Base-by-base conservation (phyloP, 2,797 vertebrate genomes). In the Peromyscus melanophrys region DNA sequence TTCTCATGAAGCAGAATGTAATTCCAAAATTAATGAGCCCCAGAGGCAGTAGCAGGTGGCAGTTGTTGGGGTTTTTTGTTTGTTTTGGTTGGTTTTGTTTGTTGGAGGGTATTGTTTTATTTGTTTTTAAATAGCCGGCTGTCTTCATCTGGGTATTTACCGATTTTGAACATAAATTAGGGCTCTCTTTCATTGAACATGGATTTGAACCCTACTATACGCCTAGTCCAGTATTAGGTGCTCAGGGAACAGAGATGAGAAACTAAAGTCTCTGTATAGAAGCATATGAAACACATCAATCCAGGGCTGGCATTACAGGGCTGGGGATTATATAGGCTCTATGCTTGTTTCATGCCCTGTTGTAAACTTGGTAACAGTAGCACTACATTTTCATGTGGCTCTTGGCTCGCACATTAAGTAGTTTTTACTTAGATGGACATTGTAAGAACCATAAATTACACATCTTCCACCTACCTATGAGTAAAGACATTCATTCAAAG, bases 401-500 rank as follows among this genome's bases (percentile, higher is more conserved):
- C 6, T 65, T 29, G 17, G 16, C 49, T 92, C 27, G 37, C 63
- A 95, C 52, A 69, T 92, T 85, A 59, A 69, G 14, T 88, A 77
- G 29, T 37, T 84, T 71, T 46, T 31, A 55, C 49, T 82, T 84
- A 77, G 29, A 86, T 91, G n/a, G 52, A 89, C 37, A 65, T 12
- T 43, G 55, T 34, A 37, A 43, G 86, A 97, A 71, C 77, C 40
- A 17, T 16, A 59, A 49, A 29, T 89, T 96, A 71, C 4, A 71
- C 78, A 69, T 78, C 59, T 89, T 90, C 75, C 17, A 92, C 25
- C 19, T 90, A 40, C n/a, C 9, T 84, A 57, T 46, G 77, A 81
- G n/a, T 63, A 87, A 92, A 96, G 90, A 82, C 40, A 73, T 3
- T 92, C 61, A 92, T 3, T 92, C 67, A 92, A 93, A 92, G 96